Evolutionary conservation across 2,888 invertebrate species (phyloP), one percentile per base, ranked within the genome.

Genomic region (Poecilus cupreus): DNA sequence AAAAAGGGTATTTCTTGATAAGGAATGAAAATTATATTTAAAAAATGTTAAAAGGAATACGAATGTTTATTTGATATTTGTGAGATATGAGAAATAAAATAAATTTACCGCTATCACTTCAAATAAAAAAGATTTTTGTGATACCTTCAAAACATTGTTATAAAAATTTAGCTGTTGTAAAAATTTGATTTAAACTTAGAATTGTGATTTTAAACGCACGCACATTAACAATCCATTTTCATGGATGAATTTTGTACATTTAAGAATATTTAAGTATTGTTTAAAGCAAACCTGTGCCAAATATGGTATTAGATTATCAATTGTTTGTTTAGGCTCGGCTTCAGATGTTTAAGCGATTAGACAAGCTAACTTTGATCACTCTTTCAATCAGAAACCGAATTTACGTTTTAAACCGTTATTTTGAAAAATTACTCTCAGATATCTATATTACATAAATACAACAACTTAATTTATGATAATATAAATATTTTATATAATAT

Each of bases 101-200:
- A 16, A 43, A 68, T n/a, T 32, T 43, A 72, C 39, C 32, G 76
- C 51, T 37, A 54, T 54, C 75, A 76, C 57, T 22, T 51, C 16
- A 76, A 51, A 51, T 10, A 75, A 51, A 32, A 76, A 76, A 57
- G 20, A 51, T 76, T 51, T 76, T 76, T 76, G 76, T 76, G 76
- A 76, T 76, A 76, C 76, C 76, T 76, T 76, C 76, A 54, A 57
- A 49, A 76, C n/a, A 76, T 76, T 76, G 76, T 76, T 76, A 76
- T 49, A 57, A 76, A 76, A 37, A 37, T 20, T 37, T 76, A 76
- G 49, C 75, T 75, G 75, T 76, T 32, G 76, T 49, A 24, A 72
- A 18, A 43, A 3, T 24, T 76, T 51, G 26, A 51, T 51, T 75
- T 57, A 57, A 22, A 32, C 16, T 57, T 76, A 51, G 51, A 54